phyloP scores from a whole-genome alignment of 2,888 invertebrate species.

The Odontocolon sp. region DNA sequence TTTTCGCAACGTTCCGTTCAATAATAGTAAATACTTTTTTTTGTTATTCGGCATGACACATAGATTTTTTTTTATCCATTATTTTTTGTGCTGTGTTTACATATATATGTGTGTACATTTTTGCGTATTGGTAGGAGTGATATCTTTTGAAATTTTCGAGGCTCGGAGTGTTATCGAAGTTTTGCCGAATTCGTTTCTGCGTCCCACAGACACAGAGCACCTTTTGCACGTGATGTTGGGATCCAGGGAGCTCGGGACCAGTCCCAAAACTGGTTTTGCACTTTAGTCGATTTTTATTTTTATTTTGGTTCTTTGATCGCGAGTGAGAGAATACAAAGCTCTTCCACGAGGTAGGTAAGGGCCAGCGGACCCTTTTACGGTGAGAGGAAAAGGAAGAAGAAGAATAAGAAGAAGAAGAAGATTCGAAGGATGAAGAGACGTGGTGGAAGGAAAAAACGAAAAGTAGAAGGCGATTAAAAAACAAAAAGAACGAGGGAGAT shows the following conservation, averaged over 20 bases:
- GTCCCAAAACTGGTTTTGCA: slow-evolving; percentile 61
- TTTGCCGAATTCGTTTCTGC: slow-evolving; percentile 39
- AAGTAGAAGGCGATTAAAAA: slow-evolving; percentile 46
- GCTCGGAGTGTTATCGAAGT: not conserved
- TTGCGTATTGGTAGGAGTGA: no score
- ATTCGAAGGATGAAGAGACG: slow-evolving; percentile 40
- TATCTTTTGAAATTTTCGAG: slow-evolving; percentile 1
- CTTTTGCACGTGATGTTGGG: slow-evolving; percentile 50
- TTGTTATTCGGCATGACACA: no score
- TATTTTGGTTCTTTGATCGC: slow-evolving; percentile 47
- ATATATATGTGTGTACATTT: no score
- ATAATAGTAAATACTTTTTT: no score
- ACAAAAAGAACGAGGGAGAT: slow-evolving; percentile 17
- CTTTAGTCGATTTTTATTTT: slow-evolving; percentile 16
- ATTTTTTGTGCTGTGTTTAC: no score
- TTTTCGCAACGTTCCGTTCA: no score
- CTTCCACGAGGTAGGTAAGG: slow-evolving; percentile 60
- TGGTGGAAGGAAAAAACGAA: slow-evolving; percentile 32
- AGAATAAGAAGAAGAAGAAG: slow-evolving; percentile 19
- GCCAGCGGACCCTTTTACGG: slow-evolving; percentile 45
- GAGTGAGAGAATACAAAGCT: slow-evolving; percentile 56
- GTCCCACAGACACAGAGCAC: slow-evolving; percentile 55
- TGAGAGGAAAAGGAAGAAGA: not conserved
- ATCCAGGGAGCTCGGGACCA: slow-evolving; percentile 30
- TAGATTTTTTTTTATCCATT: no score